These are phyloP conservation scores for Acanthosepion pharaonis DNA, from an alignment of 2,888 invertebrate species.

Conservation along the genomic window DNA sequence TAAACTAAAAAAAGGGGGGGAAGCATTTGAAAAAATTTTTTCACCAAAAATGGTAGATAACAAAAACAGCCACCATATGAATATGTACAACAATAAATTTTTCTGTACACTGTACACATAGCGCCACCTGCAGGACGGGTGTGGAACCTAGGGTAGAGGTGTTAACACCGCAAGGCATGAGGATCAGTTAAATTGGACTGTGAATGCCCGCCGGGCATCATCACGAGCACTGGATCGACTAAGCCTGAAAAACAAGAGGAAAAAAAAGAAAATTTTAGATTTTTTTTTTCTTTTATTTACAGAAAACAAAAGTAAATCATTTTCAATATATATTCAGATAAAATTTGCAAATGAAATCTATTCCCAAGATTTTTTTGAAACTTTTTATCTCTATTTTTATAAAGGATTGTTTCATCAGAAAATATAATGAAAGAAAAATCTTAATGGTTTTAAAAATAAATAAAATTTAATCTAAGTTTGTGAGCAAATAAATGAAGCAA, in stretches of 20 bases:
- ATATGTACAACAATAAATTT: constrained; percentile 1
- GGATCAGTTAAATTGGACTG: constrained; percentile 45
- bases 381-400: no score
- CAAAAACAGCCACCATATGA: not conserved
- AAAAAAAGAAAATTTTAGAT: not conserved
- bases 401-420: no score
- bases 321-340: not conserved
- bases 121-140: constrained; percentile 34
- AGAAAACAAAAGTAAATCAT: not conserved
- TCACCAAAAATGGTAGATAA: not conserved
- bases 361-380: no score
- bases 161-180: constrained; percentile 43
- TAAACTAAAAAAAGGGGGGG: not conserved
- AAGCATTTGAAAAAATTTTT: not conserved
- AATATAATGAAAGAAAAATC: no score
- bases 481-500: no score
- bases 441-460: no score
- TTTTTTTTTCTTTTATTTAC: not conserved
- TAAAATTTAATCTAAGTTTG: no score
- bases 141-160: constrained; percentile 24
- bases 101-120: constrained; percentile 46
- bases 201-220: constrained; percentile 44
- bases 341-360: no score
- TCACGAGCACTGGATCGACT: constrained; percentile 41
- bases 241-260: not conserved